Conservation (phyloP, 2,797 vertebrate species). For the Micropoecilia bifurca region DNA sequence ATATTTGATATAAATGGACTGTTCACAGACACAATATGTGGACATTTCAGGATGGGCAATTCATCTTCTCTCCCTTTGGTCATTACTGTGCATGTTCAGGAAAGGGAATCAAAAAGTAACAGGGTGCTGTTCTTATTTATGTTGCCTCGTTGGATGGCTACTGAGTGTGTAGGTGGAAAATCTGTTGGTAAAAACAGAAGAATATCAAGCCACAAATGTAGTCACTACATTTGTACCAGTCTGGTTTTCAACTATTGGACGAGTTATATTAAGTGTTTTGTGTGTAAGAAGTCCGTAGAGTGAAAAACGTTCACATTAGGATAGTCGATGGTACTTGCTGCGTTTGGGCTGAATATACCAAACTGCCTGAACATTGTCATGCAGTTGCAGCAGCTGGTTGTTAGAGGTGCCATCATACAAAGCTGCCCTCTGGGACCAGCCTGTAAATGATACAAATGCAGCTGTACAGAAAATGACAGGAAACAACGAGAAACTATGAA, state of each 20-base stretch:
- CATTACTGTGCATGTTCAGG: conserved; percentile 3
- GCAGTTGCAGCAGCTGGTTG: neutral
- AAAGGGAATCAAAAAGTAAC: neutral
- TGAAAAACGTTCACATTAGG: neutral
- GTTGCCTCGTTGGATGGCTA: neutral
- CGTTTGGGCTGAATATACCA: neutral
- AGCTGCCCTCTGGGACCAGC: neutral
- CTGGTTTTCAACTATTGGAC: neutral
- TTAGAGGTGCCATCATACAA: neutral
- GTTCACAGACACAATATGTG: conserved; percentile 22
- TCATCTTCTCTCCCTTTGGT: conserved; percentile 16
- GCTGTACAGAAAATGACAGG: neutral
- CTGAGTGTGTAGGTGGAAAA: neutral
- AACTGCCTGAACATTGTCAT: neutral
- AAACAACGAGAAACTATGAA: neutral
- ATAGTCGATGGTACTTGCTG: too few relatives aligned
- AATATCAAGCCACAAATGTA: neutral
- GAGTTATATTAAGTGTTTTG: neutral
- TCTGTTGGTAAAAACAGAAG: neutral
- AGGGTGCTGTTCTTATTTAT: neutral
- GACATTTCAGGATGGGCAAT: conserved; percentile 16
- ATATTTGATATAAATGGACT: conserved; percentile 22
- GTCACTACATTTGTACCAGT: neutral
- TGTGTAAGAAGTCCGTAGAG: neutral
- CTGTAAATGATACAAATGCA: neutral